Conservation (phyloP, 2,888 invertebrate genomes). For the Tribolium freemani region DNA sequence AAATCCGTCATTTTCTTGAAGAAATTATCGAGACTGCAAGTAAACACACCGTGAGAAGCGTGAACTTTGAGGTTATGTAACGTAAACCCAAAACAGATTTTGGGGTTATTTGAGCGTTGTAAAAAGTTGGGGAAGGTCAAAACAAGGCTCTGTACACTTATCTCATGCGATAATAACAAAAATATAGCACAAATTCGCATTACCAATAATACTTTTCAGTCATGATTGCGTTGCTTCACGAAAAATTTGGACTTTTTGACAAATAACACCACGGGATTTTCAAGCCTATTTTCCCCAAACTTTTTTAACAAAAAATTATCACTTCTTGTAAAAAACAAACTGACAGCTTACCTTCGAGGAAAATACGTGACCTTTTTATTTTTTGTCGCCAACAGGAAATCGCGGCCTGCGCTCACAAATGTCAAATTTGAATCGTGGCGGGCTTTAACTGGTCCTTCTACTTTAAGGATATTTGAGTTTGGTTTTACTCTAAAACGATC, state of each 20-base stretch:
- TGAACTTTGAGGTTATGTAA: constrained; percentile 55
- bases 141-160: neutral
- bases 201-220: constrained; percentile 55
- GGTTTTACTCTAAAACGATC: too few relatives aligned
- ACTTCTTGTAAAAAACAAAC: constrained; percentile 25
- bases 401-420: constrained; percentile 2
- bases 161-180: neutral
- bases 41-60: constrained; percentile 26
- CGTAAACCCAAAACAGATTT: neutral
- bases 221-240: constrained; percentile 45
- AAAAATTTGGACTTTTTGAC: constrained; percentile 11
- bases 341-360: constrained; percentile 48
- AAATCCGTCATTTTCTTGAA: constrained; percentile 70
- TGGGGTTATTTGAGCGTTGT: neutral
- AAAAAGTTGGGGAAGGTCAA: neutral
- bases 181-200: constrained; percentile 32
- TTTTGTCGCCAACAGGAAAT: constrained; percentile 42
- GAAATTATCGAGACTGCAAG: constrained; percentile 67
- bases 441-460: neutral
- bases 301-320: constrained; percentile 40
- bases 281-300: neutral
- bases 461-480: neutral
- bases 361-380: constrained; percentile 50
- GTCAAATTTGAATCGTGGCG: constrained; percentile 22
- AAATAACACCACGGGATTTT: neutral